Evolutionary conservation across 2,113 vertebrate genomes (phyloP).

Genomic region (Xenus cinereus): DNA sequence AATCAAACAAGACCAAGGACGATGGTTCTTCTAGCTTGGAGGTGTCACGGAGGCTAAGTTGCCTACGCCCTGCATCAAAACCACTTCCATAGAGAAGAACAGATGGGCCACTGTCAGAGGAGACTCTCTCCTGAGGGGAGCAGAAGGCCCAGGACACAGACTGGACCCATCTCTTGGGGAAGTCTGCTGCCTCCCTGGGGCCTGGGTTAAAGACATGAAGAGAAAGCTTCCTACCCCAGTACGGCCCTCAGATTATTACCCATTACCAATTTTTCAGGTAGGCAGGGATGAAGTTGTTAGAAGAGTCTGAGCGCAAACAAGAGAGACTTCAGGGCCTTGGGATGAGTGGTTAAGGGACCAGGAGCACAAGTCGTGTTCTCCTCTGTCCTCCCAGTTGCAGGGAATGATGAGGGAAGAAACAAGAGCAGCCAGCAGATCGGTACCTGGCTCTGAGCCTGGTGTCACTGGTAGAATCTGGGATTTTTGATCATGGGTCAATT

Average conservation of each 20-base stretch:
- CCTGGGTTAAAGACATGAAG: not conserved
- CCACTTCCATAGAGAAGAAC: not conserved
- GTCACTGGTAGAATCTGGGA: not conserved
- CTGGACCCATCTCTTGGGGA: not conserved
- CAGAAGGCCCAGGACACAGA: no score
- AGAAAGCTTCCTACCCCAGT: not conserved
- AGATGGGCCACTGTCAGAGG: not conserved
- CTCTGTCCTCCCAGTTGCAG: not conserved
- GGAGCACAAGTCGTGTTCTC: not conserved
- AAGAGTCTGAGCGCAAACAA: not conserved
- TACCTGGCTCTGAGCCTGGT: not conserved
- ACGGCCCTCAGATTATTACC: not conserved
- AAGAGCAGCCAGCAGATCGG: not conserved
- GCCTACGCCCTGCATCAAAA: not conserved
- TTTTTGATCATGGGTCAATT: not conserved
- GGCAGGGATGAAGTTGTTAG: not conserved
- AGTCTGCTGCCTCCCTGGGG: not conserved
- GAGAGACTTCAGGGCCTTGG: not conserved
- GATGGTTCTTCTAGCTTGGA: not conserved
- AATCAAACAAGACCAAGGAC: not conserved
- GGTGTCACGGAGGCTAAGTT: not conserved
- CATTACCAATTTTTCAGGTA: not conserved
- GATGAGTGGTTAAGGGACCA: not conserved
- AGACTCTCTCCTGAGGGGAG: not conserved
- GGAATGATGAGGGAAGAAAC: not conserved